Evolutionary conservation across 23 tunicate genomes (phyloP).

Genomic region (Aplidium turbinatum): DNA sequence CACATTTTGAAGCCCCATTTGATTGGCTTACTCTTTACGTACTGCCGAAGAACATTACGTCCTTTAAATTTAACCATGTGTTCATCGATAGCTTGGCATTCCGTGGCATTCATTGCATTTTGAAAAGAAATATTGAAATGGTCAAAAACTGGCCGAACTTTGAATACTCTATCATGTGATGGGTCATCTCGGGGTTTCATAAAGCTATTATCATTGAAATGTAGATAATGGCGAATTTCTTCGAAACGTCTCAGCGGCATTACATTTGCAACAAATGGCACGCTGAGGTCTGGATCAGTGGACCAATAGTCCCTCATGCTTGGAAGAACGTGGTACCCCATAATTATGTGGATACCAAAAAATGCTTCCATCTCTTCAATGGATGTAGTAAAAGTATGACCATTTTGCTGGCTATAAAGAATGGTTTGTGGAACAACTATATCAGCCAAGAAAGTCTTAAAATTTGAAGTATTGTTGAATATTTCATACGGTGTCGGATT

Average conservation of each 20-base stretch:
- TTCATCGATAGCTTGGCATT: constrained; percentile 12
- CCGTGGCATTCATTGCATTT: background rate
- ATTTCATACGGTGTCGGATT: constrained; percentile 1
- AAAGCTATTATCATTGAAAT: constrained; percentile 7
- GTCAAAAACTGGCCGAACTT: constrained; percentile 15
- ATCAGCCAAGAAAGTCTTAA: background rate
- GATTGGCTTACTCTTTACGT: constrained; percentile 21
- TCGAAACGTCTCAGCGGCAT: constrained; percentile 22
- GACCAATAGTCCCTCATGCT: constrained; percentile 14
- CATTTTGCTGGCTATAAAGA: constrained; percentile 24
- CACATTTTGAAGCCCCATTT: constrained; percentile 21
- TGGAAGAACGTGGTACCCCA: constrained; percentile 28
- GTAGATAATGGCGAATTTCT: constrained; percentile 12
- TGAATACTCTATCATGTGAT: constrained; percentile 11
- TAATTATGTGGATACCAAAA: constrained; percentile 15
- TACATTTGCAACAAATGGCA: constrained; percentile 11
- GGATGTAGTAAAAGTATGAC: constrained; percentile 16
- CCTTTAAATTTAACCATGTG: constrained; percentile 21
- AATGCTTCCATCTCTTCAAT: constrained; percentile 16
- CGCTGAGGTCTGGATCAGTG: constrained; percentile 19
- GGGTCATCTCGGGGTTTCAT: constrained; percentile 2
- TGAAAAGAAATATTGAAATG: constrained; percentile 3
- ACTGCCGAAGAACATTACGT: background rate
- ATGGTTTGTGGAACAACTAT: constrained; percentile 18
- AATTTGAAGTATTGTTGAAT: background rate